These are phyloP conservation scores for Chymomyza fuscimana DNA, from an alignment of 2,888 invertebrate genomes.

Conservation along the genomic window DNA sequence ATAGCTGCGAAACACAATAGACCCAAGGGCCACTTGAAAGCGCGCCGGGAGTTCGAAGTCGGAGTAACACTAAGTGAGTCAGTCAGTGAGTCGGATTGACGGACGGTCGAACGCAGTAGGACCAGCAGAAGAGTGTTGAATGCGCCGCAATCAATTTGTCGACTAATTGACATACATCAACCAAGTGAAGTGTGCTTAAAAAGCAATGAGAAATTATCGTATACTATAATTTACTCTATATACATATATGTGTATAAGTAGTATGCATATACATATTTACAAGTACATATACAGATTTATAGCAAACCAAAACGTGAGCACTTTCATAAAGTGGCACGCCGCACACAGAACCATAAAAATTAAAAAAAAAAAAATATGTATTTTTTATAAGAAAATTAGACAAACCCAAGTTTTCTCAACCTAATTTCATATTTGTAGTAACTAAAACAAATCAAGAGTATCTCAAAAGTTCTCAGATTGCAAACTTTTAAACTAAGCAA, in stretches of 20 bases:
- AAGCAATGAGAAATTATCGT: conserved; percentile 49
- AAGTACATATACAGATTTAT: not conserved
- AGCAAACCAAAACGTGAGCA: conserved; percentile 38
- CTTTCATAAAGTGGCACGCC: conserved; percentile 44
- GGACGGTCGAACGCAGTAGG: conserved; percentile 19
- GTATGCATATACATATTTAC: not conserved
- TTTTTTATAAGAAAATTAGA: not conserved
- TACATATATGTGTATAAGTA: not conserved
- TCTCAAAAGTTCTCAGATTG: too few relatives aligned
- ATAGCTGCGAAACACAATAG: conserved; percentile 9
- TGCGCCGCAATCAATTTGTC: conserved; percentile 58
- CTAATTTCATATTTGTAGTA: too few relatives aligned
- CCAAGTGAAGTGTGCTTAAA: conserved; percentile 51
- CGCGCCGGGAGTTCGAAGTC: not conserved
- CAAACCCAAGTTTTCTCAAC: not conserved
- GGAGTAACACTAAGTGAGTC: conserved; percentile 19
- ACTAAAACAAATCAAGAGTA: too few relatives aligned
- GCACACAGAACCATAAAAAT: not conserved
- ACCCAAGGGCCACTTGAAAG: conserved; percentile 9
- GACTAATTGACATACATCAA: conserved; percentile 66
- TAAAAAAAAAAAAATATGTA: not conserved
- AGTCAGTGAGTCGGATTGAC: conserved; percentile 10
- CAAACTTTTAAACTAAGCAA: too few relatives aligned
- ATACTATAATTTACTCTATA: not conserved
- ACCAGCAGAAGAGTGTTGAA: conserved; percentile 28